Evolutionary conservation across 2,797 vertebrate species (phyloP), one percentile per base, ranked within the genome.

Genomic region (Microchirus variegatus): DNA sequence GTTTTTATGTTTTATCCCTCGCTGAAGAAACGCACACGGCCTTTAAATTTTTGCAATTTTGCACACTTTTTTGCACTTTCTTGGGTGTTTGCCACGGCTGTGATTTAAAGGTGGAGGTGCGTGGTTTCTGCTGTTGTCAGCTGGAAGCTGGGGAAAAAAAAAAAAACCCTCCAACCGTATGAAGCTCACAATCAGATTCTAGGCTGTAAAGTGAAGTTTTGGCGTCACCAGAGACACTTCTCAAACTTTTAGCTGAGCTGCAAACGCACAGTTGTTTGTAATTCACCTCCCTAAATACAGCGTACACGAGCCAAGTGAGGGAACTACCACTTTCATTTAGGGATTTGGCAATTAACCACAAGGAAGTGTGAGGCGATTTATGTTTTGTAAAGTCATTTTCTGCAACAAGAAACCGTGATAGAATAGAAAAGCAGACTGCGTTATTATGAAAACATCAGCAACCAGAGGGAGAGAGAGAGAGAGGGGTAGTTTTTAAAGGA

Each of bases 231-330:
- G 46, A 35, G 42, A 59, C 40, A 10, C 37, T 53, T 16, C 6
- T 26, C 40, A 12, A 10, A 46, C 48, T 18, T 14, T 10, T 8
- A 18, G 42, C 16, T n/a, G 48, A 3, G 35, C 63, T 13, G n/a
- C 2, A n/a, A 42, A 58, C 31, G 10, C 3, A 31, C 45, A 58
- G 48, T 46, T 3, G 14, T 67, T 59, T 38, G 31, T 31, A 53
- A 52, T 75, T 62, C 58, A 55, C 43, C 40, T 26, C n/a, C 46
- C 40, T 68, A 77, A 80, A 46, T 67, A 51, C 74, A 65, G 63
- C 56, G 31, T 61, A 19, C 36, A 22, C 2, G 14, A 6, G 59
- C 66, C 66, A 66, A 48, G 53, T 47, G 52, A 51, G 63, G 49
- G 59, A 80, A 74, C 53, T 50, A 65, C 56, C 56, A 55, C 56